Evolutionary conservation across 2,797 vertebrate species (phyloP), one percentile per base, ranked within the genome.

Genomic region (Pteropus rufus): DNA sequence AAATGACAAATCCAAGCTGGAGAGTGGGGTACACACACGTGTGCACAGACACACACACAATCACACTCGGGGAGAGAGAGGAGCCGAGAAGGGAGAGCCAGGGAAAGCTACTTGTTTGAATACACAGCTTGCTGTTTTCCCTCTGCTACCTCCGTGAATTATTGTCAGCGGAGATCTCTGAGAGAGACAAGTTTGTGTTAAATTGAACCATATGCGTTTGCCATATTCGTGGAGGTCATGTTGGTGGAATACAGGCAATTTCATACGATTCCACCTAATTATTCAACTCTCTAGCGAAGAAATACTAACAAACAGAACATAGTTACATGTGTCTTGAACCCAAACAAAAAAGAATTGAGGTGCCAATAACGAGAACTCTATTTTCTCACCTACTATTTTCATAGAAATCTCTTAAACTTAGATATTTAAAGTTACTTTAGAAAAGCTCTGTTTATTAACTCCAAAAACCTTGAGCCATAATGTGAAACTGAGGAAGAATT

Each of bases 341-440:
- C 58, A 75, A 23, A 1, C 34, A 14, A 34, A 10, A 44, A 41
- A 18, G 64, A 64, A 10, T 64, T 31, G 58, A 19, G 34, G 5
- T 82, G 44, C 19, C 81, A 69, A 52, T 64, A 70, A 65, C 26
- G 16, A 23, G 29, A 67, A 14, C 5, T 44, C 36, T 24, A 3
- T 92, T 64, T 90, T 72, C 91, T 96, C 65, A 44, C 31, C 21
- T 18, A 29, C 36, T 2, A 11, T 54, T 77, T 89, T 80, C 41
- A 23, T 29, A 19, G 39, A 46, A 77, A 34, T 44, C 36, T 67
- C 60, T 54, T 75, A 39, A 81, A 39, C n/a, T 26, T n/a, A 75
- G 31, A 5, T n/a, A 10, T 14, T 64, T 80, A 21, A n/a, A 9
- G 10, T 77, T 46, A 18, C 56, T 73, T 34, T 19, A 49, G 60